These are phyloP conservation scores for Conops quadrifasciatus DNA, from an alignment of 2,888 invertebrate species.

Conservation along the genomic window DNA sequence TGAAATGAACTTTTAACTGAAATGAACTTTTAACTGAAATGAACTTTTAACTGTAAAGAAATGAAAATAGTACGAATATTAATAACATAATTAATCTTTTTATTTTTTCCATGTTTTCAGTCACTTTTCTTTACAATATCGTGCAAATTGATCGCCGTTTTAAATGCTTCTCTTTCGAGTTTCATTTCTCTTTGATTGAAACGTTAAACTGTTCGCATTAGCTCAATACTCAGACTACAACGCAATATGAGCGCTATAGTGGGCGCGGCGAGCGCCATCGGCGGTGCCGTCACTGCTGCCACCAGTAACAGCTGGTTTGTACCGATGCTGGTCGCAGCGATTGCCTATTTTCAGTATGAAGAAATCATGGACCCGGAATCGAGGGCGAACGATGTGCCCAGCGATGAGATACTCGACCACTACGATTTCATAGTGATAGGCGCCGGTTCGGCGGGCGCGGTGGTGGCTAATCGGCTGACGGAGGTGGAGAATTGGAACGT, in stretches of 20 bases:
- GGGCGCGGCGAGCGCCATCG: slow-evolving; percentile 72
- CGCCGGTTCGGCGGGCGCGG: slow-evolving; percentile 88
- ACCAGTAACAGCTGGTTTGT: slow-evolving; percentile 82
- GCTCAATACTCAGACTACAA: too few species aligned
- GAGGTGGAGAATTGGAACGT: slow-evolving; percentile 84
- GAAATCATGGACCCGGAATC: slow-evolving; percentile 86
- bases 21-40: too few species aligned
- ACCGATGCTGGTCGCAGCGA: slow-evolving; percentile 83
- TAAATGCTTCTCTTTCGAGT: too few species aligned
- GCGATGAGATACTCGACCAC: slow-evolving; percentile 70
- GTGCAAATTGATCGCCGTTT: too few species aligned
- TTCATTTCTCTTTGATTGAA: too few species aligned
- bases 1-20: too few species aligned
- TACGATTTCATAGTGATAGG: slow-evolving; percentile 90
- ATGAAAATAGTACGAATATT: too few species aligned
- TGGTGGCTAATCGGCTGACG: slow-evolving; percentile 82
- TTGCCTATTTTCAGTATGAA: slow-evolving; percentile 88
- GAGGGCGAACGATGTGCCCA: slow-evolving; percentile 75
- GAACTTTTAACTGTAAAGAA: too few species aligned
- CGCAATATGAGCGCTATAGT: slow-evolving; percentile 72
- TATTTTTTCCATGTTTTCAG: too few species aligned
- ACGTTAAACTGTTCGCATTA: too few species aligned
- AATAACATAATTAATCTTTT: too few species aligned
- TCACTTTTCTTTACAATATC: too few species aligned
- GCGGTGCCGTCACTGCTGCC: slow-evolving; percentile 74